Evolutionary conservation across 35 echinoderm and acorn worm species (phyloP).

Genomic region (Apostichopus californicus): DNA sequence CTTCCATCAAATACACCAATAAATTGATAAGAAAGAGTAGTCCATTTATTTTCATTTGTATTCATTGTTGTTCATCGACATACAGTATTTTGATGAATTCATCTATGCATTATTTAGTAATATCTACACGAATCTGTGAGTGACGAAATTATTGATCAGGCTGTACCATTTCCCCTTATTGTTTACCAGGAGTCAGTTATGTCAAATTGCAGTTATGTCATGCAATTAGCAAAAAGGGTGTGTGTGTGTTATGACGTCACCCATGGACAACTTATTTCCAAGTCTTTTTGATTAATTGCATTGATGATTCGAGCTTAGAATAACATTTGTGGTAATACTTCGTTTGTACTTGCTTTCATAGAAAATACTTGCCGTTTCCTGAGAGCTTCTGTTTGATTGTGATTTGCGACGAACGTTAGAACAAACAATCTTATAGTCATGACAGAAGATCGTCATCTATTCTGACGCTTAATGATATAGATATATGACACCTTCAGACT

Average conservation of each 20-base stretch:
- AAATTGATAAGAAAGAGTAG: too few relatives aligned
- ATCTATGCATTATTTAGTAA: too few relatives aligned
- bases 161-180: too few relatives aligned
- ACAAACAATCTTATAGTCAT: neutral
- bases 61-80: too few relatives aligned
- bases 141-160: too few relatives aligned
- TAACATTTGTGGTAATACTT: neutral
- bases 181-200: too few relatives aligned
- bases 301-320: neutral
- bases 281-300: slow-evolving; percentile 1
- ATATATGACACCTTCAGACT: neutral
- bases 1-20: too few relatives aligned
- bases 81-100: too few relatives aligned
- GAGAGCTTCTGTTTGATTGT: neutral
- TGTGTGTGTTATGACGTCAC: neutral
- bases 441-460: neutral
- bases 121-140: too few relatives aligned
- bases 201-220: neutral
- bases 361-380: neutral
- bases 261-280: neutral
- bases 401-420: neutral
- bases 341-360: neutral
- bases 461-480: neutral
- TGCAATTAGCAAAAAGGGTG: neutral
- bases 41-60: too few relatives aligned